Percentiles rank a stretch among this genome's conserved stretches.
Conservation (phyloP, 2,797 vertebrate species). For the Micropoecilia bifurca region DNA sequence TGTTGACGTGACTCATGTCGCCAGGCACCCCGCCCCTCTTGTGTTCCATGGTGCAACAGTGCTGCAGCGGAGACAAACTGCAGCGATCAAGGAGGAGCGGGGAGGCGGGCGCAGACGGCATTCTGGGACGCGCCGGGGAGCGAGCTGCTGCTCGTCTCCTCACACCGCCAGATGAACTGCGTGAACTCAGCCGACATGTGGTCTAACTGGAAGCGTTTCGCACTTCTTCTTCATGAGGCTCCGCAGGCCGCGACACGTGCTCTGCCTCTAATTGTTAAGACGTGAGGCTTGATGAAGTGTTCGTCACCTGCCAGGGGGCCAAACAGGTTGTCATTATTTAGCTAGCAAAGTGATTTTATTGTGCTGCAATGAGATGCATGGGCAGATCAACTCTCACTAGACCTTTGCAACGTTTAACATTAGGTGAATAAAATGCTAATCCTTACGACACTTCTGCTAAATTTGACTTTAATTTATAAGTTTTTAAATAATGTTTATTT, state of each 20-base stretch:
- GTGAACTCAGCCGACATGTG: slow-evolving; percentile 41
- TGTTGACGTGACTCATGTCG: slow-evolving; percentile 73
- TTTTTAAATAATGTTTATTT: not conserved
- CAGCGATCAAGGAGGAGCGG: slow-evolving; percentile 68
- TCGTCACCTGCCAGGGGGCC: slow-evolving; percentile 4
- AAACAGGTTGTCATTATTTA: slow-evolving; percentile 6
- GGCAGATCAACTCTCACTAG: not conserved
- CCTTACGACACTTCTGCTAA: not conserved
- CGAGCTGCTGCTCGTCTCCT: slow-evolving; percentile 51
- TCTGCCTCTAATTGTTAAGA: slow-evolving; percentile 39
- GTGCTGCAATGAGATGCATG: not conserved
- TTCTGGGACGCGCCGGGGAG: slow-evolving; percentile 57
- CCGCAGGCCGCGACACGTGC: slow-evolving; percentile 14
- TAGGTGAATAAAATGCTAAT: not conserved
- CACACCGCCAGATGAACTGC: slow-evolving; percentile 49
- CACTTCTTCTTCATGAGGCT: slow-evolving; percentile 40
- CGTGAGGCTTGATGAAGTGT: slow-evolving; percentile 18
- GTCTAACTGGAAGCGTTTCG: slow-evolving; percentile 34
- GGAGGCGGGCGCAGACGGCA: slow-evolving; percentile 52
- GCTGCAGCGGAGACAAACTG: slow-evolving; percentile 61
- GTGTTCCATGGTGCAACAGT: slow-evolving; percentile 34
- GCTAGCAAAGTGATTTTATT: not conserved
- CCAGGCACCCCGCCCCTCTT: slow-evolving; percentile 56
- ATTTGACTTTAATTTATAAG: not conserved
- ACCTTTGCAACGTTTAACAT: not conserved